phyloP scores from a whole-genome alignment of 2,888 invertebrate species.

The Altica lythri region DNA sequence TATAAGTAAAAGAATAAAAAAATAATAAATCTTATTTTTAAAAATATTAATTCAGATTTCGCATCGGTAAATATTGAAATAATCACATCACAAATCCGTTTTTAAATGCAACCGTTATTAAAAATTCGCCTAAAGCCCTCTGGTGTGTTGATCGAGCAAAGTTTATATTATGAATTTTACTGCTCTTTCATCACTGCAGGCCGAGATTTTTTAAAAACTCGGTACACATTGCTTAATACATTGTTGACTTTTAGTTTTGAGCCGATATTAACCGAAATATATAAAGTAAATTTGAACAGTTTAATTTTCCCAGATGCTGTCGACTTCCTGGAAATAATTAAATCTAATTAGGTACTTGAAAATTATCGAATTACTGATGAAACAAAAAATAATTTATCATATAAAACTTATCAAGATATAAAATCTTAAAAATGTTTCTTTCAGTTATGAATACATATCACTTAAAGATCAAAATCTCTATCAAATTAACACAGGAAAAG shows the following conservation, averaged over 20 bases:
- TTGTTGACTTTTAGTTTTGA: slow-evolving; percentile 52
- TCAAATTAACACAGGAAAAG: too few species aligned
- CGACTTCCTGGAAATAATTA: slow-evolving; percentile 28
- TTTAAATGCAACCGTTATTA: slow-evolving; percentile 48
- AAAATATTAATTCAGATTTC: slow-evolving; percentile 37
- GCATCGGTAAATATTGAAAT: slow-evolving; percentile 44
- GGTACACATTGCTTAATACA: slow-evolving; percentile 52
- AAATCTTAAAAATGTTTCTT: too few species aligned
- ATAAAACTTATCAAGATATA: too few species aligned
- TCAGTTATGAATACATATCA: too few species aligned
- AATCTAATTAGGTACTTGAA: slow-evolving; percentile 28
- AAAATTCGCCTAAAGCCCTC: slow-evolving; percentile 48
- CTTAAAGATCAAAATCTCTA: too few species aligned
- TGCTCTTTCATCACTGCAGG: slow-evolving; percentile 54
- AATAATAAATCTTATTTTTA: slow-evolving; percentile 31
- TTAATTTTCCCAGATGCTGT: slow-evolving; percentile 36
- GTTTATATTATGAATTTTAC: slow-evolving; percentile 56
- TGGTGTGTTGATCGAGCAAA: slow-evolving; percentile 54
- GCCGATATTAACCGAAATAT: slow-evolving; percentile 49
- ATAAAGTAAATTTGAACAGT: slow-evolving; percentile 47
- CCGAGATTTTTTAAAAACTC: slow-evolving; percentile 54
- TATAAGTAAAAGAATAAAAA: slow-evolving; percentile 1
- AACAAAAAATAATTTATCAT: neutral
- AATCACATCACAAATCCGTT: slow-evolving; percentile 45
- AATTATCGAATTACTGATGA: neutral